phyloP scores from a whole-genome alignment of 30 jellyfish, hydroid and myxozoan genomes.

The Nemopilema nomurai region DNA sequence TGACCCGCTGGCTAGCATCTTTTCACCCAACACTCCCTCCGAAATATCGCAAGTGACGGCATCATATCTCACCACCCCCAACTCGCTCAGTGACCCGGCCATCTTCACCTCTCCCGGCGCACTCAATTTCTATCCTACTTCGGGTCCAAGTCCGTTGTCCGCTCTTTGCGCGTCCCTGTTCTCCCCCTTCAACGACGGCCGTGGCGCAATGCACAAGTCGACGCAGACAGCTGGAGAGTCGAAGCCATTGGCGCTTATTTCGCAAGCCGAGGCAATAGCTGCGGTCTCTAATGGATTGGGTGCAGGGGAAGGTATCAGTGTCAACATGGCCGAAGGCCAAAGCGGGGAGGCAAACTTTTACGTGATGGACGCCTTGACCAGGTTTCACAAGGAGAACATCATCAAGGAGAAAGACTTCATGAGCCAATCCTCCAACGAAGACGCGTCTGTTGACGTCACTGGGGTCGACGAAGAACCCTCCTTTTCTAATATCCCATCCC shows the following conservation, averaged over 20 bases:
- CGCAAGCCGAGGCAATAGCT: neutral
- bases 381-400: conserved; percentile 16
- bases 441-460: neutral
- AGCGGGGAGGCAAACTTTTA: conserved; percentile 6
- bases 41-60: conserved; percentile 49
- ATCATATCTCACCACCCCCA: conserved; percentile 53
- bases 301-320: neutral
- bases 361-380: conserved; percentile 25
- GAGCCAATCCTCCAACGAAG: neutral
- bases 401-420: conserved; percentile 24
- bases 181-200: conserved; percentile 64
- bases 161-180: conserved; percentile 79
- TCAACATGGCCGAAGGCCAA: neutral
- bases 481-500: neutral
- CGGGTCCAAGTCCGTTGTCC: conserved; percentile 81
- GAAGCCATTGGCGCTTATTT: conserved; percentile 29
- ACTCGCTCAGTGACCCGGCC: conserved; percentile 25
- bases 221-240: conserved; percentile 74
- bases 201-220: conserved; percentile 43
- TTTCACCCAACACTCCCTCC: conserved; percentile 63
- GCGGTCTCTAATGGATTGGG: neutral
- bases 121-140: conserved; percentile 15
- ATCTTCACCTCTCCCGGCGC: conserved; percentile 48
- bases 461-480: neutral
- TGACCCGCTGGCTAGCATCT: conserved; percentile 27